Evolutionary conservation across 2,888 invertebrate species (phyloP), one percentile per base, ranked within the genome.

Genomic region (Scotopteryx bipunctaria): DNA sequence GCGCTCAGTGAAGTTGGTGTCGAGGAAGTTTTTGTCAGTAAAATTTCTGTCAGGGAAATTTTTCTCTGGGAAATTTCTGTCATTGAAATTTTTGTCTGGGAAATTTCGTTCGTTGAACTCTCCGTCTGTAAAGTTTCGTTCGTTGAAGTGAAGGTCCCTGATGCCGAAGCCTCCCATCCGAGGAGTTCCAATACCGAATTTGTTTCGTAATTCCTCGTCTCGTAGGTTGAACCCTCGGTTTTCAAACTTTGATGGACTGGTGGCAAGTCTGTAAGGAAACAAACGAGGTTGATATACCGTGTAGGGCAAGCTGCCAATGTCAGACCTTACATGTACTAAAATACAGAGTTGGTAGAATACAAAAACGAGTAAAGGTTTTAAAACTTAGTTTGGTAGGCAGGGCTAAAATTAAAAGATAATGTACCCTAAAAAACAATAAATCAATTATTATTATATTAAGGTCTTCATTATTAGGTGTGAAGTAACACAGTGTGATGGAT

Each of bases 81-180:
- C 86, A 50, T 73, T 69, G 63, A 86, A 86, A 52, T 74, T 84
- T 35, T 81, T 83, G 50, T 86, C 86, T 52, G 73, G 64, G 65
- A 86, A 87, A 38, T 72, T 79, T 53, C 87, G 68, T 47, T 89
- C 89, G 69, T 81, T 82, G 70, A 90, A 90, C 53, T 87, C 85
- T 43, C 82, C 83, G 40, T 88, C 87, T 50, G 82, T 78, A 68
- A 86, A 87, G 61, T 77, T 85, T 55, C 87, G 64, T 9, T 87
- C 88, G 67, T 81, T 86, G 71, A 88, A 89, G 2, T 86, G 81
- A 2, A 86, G 76, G 69, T 90, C 90, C 21, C 90, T 73, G 54
- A 91, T 90, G 17, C 91, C 91, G 67, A 91, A 91, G 51, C 91
- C 91, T 9, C 91, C 90, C 86, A 90, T 89, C 6, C 89, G 68